Evolutionary conservation across 2,797 vertebrate species (phyloP), one percentile per base, ranked within the genome.

Genomic region (Sebastes dallii): DNA sequence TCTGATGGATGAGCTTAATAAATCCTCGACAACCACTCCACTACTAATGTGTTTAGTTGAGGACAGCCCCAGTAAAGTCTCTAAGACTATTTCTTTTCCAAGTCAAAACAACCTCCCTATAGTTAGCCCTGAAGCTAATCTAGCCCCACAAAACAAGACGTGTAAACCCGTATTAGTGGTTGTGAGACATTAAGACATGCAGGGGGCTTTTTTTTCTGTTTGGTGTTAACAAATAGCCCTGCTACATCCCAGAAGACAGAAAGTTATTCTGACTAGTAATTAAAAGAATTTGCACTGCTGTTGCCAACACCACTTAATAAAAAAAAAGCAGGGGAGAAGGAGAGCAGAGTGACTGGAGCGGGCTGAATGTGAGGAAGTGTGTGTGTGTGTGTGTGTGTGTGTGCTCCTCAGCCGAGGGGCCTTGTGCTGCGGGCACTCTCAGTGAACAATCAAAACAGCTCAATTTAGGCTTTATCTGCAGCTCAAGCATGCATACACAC

Each of bases 361-460:
- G 78, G 73, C 72, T 89, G 79, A 75, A 67, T 73, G 30, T 65
- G 75, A 29, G 68, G 59, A 30, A 10, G 77, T 50, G 66, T 73
- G 72, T 36, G 34, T 0, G 34, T 36, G 34, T 34, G 10, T 11
- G 81, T 32, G 30, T 9, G 32, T 32, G 76, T 50, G 66, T 42
- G 64, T 2, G 64, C 55, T 83, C 65, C 85, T 90, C 84, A 83
- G 86, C 91, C 75, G 39, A 86, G 86, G 91, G 93, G 91, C 91
- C 91, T 90, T 84, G 81, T 92, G 88, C 92, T 93, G 82, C 86
- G 29, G 90, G 91, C 90, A 91, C 89, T 94, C 92, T 91, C 85
- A 82, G 86, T 85, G 91, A 95, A 94, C 93, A 95, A 93, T 96
- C 94, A 95, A 93, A 95, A 95, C 94, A 95, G 93, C 93, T 95